Evolutionary conservation across 2,797 vertebrate genomes (phyloP), one percentile per base, ranked within the genome.

Genomic region (Hippopotamyrus pictus): DNA sequence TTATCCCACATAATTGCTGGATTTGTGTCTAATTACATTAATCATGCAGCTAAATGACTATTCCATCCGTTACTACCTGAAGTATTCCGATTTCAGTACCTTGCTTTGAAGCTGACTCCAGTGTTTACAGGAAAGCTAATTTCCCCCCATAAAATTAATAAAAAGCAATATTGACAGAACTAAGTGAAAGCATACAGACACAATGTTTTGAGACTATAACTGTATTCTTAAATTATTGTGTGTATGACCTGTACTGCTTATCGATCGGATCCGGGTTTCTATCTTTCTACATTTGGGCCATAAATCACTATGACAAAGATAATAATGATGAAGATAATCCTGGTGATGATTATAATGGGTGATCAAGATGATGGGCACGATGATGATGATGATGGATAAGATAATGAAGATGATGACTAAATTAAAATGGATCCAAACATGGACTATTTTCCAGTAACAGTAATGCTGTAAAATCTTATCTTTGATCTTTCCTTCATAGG

Each of bases 1-100:
- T 89, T 65, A 51, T 59, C 48, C 83, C 59, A 65, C 29, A 69
- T 90, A 90, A 91, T 91, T 91, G 88, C 89, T 84, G 65, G 89
- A 89, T 91, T 88, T 59, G 59, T 89, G 90, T 90, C 87, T 90
- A 91, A 92, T 92, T 90, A 91, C 89, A 83, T 79, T 91, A 91
- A 91, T 91, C 88, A 90, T 86, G 88, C 87, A 65, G 89, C 62
- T 90, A 90, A 92, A 90, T 89, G 85, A 90, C 89, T 84, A 76
- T 88, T 88, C 87, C 88, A 50, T 17, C 46, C 41, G 87, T 88
- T 82, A 50, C 85, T 90, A 91, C 90, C 90, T 90, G 88, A 92
- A 89, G 90, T 69, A 69, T 50, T 22, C 5, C n/a, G 44, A 85
- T 89, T 37, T 86, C 90, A 88, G 65, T 88, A 46, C 51, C 53